Evolutionary conservation across 2,888 invertebrate genomes (phyloP), one percentile per base, ranked within the genome.

Genomic region (Drosophila robusta): DNA sequence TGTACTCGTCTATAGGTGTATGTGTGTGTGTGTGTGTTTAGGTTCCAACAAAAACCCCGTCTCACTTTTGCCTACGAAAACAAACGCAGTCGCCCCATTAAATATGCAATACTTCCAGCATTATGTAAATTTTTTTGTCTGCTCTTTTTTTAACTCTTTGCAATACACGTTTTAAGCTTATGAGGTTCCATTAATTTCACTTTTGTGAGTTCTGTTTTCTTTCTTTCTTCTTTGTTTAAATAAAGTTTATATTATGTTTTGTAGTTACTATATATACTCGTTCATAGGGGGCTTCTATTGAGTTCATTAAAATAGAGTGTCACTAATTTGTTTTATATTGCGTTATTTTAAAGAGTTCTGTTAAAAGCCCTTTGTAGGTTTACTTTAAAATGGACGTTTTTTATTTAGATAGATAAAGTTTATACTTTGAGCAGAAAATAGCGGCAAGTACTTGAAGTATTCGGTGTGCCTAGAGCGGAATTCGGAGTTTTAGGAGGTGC

Each of bases 381-480:
- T 68, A 36, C 34, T 51, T 85, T 65, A 80, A 88, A 89, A 89
- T 89, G 83, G 89, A 82, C 87, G 85, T 89, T 74, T 86, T 32
- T 12, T 34, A 34, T 70, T 78, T 74, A 87, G 81, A 87, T 81
- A 78, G 64, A 83, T 64, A 62, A 63, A 65, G 54, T 47, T 49
- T 52, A 49, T 55, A 57, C 45, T 69, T 80, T 82, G 86, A 83
- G 81, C 86, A 78, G 83, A 82, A 57, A 57, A 45, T 69, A 72
- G 83, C 80, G 75, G 68, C 66, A 62, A 75, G 58, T 72, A 62
- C 44, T 64, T 61, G 54, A 63, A 73, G 58, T 70, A 41, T 66
- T 67, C 46, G 51, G 63, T 73, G 58, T 76, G 58, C 16, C 69
- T 56, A 52, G 32, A 73, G 55, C 67, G 29, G 18, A 18, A 36